Base-by-base conservation (phyloP, 2,113 vertebrate genomes). In the Siniperca chuatsi region DNA sequence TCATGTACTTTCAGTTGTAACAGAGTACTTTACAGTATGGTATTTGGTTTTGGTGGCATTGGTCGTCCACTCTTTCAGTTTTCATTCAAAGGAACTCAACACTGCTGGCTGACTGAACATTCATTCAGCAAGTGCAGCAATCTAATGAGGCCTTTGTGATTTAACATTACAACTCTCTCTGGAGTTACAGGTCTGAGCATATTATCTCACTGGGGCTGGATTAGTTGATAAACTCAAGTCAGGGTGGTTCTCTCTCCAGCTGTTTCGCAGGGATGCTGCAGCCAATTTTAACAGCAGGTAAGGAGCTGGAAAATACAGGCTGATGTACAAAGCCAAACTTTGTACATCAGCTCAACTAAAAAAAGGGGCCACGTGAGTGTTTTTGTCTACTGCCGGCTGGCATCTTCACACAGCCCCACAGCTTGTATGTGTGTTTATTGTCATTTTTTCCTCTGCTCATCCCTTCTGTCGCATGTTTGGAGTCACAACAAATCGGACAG, bases 401-500 rank as follows among this genome's bases (percentile, higher is more conserved):
- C 77, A 90, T 70, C 74, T 18, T 11, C 52, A 29, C 70, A 29
- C 40, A 67, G 44, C 46, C 71, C 64, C 72, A 83, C 72, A 82
- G 74, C 62, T 69, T 79, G 65, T 68, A 6, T 66, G 61, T 54
- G 58, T 92, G 86, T 88, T 91, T 93, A 81, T 88, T 92, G 83
- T 89, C 66, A 33, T 78, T 79, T 75, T 68, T 76, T 50, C 23
- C 64, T 54, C 57, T 21, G 69, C 68, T 83, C 89, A 84, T 86
- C 86, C 87, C 79, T 78, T 83, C 89, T 84, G 91, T 85, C 57
- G 35, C 82, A 80, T 92, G 92, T 92, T 94, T 93, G 72, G 74
- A 91, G 82, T 92, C 88, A 91, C 91, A 92, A 92, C 90, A 94
- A 90, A 91, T 33, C 29, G 29, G 83, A 88, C 78, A 81, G 84